A percentile compares a stretch with the other conserved stretches of the same genome.
Conservation (phyloP, 2,797 vertebrate species). For the Cheirogaleus major region DNA sequence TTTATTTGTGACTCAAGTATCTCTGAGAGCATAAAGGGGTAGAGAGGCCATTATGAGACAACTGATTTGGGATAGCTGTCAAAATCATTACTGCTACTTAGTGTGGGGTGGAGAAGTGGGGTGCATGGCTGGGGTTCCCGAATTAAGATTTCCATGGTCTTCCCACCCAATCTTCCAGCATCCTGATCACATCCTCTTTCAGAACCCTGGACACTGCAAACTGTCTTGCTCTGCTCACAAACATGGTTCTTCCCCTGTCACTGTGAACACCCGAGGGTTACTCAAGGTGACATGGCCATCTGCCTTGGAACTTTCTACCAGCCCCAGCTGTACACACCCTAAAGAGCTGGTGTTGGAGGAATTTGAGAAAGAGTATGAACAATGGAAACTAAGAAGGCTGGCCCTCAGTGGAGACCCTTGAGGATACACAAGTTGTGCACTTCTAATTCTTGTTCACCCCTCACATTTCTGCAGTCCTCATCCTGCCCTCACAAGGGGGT, state of each 20-base stretch:
- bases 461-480: neutral
- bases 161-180: rapidly evolving
- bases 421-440: neutral
- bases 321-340: neutral
- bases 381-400: neutral
- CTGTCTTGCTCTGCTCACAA: neutral
- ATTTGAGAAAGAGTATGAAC: neutral
- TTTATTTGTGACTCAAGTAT: neutral
- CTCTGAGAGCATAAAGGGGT: too few relatives aligned
- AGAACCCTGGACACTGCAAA: neutral
- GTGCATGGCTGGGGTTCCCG: rapidly evolving
- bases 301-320: neutral
- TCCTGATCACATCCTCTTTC: neutral
- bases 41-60: neutral
- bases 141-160: neutral
- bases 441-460: neutral
- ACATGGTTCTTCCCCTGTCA: neutral
- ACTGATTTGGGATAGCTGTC: neutral
- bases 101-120: rapidly evolving
- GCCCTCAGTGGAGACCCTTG: neutral
- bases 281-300: neutral
- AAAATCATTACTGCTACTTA: neutral
- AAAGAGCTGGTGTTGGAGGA: neutral
- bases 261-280: neutral
- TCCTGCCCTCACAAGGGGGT: neutral